These are phyloP conservation scores for Cossypha niveicapilla DNA, from an alignment of 2,797 vertebrate genomes.

Conservation along the genomic window DNA sequence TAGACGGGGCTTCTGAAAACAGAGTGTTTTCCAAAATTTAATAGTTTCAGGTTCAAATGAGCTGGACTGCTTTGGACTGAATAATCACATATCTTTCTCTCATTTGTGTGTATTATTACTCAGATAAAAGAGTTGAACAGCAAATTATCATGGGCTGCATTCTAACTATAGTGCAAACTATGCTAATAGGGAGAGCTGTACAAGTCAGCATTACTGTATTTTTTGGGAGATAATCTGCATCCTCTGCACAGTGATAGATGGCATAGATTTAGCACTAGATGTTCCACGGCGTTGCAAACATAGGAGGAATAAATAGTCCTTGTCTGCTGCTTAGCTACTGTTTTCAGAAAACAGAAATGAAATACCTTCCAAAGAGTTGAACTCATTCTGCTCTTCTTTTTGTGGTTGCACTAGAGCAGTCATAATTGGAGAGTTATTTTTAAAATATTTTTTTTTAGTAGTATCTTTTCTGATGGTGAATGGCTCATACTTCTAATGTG, in stretches of 20 bases:
- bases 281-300: not conserved
- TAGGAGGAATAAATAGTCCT: not conserved
- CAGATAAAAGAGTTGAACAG: not conserved
- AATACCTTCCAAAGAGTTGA: not conserved
- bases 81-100: not conserved
- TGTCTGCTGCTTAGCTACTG: slow-evolving; percentile 26
- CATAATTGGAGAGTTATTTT: not conserved
- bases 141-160: not conserved
- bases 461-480: not conserved
- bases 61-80: not conserved
- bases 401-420: not conserved
- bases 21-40: not conserved
- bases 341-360: slow-evolving; percentile 32
- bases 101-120: not conserved
- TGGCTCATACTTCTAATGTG: not conserved
- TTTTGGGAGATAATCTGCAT: not conserved
- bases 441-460: not conserved
- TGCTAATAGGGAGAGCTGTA: not conserved
- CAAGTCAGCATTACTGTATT: not conserved
- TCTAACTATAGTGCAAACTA: not conserved
- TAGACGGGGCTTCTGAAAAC: slow-evolving; percentile 20
- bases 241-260: not conserved
- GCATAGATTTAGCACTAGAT: not conserved
- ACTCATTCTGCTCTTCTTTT: not conserved
- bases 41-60: not conserved